Evolutionary conservation across 64 coral and sea anemone species (phyloP).

Genomic region (Montipora cactus): DNA sequence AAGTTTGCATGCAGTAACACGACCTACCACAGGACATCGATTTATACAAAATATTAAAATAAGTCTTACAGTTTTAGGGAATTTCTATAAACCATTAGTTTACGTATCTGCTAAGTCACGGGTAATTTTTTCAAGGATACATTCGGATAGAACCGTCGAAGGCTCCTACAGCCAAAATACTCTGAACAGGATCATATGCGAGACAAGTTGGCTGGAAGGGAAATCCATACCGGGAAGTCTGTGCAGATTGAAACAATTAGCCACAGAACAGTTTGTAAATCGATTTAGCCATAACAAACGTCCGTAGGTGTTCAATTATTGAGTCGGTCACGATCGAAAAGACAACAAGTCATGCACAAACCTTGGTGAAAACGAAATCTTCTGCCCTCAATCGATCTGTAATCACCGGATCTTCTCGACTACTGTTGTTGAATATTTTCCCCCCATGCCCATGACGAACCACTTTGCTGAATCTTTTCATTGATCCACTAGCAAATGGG

Average conservation of each 20-base stretch:
- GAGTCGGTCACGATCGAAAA: neutral
- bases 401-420: slow-evolving; percentile 77
- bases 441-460: slow-evolving; percentile 34
- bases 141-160: slow-evolving; percentile 81
- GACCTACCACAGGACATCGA: neutral
- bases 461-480: slow-evolving; percentile 53
- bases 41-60: neutral
- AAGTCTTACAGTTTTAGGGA: neutral
- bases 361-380: slow-evolving; percentile 93
- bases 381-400: slow-evolving; percentile 82
- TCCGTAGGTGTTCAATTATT: neutral
- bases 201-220: slow-evolving; percentile 92
- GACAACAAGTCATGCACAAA: slow-evolving; percentile 20
- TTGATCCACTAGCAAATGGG: neutral
- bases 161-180: slow-evolving; percentile 86
- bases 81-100: neutral
- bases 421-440: neutral
- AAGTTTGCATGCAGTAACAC: neutral
- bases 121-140: slow-evolving; percentile 80
- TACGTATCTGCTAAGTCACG: neutral
- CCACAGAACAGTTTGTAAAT: neutral
- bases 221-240: slow-evolving; percentile 97
- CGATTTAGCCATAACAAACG: neutral
- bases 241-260: slow-evolving; percentile 29
- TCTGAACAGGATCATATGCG: slow-evolving; percentile 92